Percentiles rank a stretch among this genome's conserved stretches.
Conservation (phyloP, 1,140 invertebrate genomes). For the Eciton burchellii region DNA sequence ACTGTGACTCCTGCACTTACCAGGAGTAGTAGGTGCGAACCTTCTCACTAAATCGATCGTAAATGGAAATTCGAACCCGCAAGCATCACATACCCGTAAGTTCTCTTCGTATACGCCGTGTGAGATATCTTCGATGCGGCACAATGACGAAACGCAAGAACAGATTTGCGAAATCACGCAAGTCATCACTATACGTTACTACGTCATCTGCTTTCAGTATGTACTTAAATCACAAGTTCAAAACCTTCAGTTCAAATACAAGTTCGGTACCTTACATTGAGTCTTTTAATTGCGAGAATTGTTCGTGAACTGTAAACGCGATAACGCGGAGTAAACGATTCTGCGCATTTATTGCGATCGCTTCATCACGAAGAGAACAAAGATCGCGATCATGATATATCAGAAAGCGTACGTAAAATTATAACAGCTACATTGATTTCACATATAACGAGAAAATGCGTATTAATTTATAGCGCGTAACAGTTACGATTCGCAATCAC, state of each 20-base stretch:
- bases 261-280: neutral
- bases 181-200: neutral
- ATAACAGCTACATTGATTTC: slow-evolving; percentile 3
- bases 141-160: neutral
- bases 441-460: slow-evolving; percentile 10
- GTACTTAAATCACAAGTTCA: slow-evolving; percentile 63
- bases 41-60: neutral
- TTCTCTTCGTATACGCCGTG: neutral
- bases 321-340: slow-evolving; percentile 3
- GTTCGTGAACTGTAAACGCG: neutral
- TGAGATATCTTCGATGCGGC: neutral
- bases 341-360: neutral
- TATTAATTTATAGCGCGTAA: neutral
- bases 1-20: slow-evolving; percentile 24
- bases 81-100: neutral
- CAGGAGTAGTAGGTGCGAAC: slow-evolving; percentile 5
- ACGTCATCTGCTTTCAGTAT: slow-evolving; percentile 29
- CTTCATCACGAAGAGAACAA: neutral
- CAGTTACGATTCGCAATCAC: neutral
- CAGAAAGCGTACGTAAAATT: neutral
- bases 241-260: slow-evolving; percentile 17
- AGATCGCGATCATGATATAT: neutral
- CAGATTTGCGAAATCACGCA: neutral
- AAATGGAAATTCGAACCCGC: slow-evolving; percentile 22
- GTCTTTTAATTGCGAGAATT: slow-evolving; percentile 5